Percentiles rank a stretch among this genome's conserved stretches.
These are phyloP conservation scores for Hermetia illucens DNA, from an alignment of 1,140 invertebrate species.

Conservation along the genomic window DNA sequence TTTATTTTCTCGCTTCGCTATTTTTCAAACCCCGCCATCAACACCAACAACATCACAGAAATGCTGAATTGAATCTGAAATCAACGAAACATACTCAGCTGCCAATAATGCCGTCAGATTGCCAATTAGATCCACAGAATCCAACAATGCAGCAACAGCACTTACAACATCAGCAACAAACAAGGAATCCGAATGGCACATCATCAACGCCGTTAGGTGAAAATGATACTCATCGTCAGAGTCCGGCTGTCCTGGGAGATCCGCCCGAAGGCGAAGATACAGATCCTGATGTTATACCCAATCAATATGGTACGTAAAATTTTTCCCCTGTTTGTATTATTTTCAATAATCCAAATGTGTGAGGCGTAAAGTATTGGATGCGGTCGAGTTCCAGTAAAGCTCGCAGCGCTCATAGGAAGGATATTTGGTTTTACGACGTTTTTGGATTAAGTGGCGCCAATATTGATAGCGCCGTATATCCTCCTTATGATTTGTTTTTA, in stretches of 20 bases:
- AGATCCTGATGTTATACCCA: constrained; percentile 71
- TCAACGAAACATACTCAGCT: constrained; percentile 29
- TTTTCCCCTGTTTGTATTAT: no score
- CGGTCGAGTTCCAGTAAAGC: no score
- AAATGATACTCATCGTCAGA: constrained; percentile 13
- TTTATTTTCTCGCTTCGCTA: no score
- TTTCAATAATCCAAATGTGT: no score
- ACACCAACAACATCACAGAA: constrained; percentile 19
- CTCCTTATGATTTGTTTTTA: no score
- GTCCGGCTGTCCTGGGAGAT: constrained; percentile 29
- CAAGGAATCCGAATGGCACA: constrained; percentile 12
- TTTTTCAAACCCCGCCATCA: no score
- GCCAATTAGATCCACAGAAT: constrained; percentile 27
- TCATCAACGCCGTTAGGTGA: constrained; percentile 5
- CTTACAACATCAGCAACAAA: constrained; percentile 22
- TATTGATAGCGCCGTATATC: no score
- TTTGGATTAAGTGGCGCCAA: no score
- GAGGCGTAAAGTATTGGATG: no score
- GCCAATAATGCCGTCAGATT: constrained; percentile 24
- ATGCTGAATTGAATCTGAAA: constrained; percentile 27
- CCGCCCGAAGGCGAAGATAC: constrained; percentile 43
- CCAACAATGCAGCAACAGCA: constrained; percentile 16
- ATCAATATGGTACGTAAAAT: constrained; percentile 67
- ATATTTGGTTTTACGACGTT: no score
- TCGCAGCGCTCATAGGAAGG: no score